Conservation (phyloP, 2,113 vertebrate genomes). For the Sander lucioperca region DNA sequence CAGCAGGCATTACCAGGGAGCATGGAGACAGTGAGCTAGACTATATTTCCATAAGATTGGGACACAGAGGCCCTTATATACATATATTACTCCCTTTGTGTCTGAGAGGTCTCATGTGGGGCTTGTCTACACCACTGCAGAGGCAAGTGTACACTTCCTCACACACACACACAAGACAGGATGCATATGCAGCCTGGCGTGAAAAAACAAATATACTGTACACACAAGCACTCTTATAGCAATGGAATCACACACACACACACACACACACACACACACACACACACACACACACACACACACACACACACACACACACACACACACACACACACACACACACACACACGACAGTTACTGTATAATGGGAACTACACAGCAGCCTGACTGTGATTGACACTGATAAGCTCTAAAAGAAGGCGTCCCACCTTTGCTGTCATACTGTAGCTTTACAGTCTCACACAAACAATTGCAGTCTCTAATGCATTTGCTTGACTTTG, state of each 20-base stretch:
- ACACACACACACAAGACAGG: constrained; percentile 1
- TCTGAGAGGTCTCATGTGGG: constrained; percentile 75
- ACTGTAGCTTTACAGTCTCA: constrained; percentile 8
- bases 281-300: too few species aligned
- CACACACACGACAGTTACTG: constrained; percentile 7
- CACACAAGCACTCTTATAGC: constrained; percentile 7
- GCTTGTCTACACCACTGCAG: constrained; percentile 43
- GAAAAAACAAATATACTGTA: constrained; percentile 27
- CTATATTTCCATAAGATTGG: constrained; percentile 82
- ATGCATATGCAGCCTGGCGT: neutral
- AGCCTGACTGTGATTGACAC: constrained; percentile 55
- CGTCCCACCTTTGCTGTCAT: constrained; percentile 35
- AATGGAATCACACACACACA: too few species aligned
- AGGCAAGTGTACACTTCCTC: neutral
- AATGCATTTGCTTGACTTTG: constrained; percentile 19
- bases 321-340: constrained; percentile 10
- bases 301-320: neutral
- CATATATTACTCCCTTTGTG: constrained; percentile 84
- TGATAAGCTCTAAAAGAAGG: constrained; percentile 50
- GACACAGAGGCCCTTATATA: constrained; percentile 78
- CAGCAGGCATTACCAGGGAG: constrained; percentile 73
- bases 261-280: too few species aligned
- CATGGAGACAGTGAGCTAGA: constrained; percentile 67
- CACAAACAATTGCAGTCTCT: constrained; percentile 27
- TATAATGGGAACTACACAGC: constrained; percentile 27